phyloP scores from a whole-genome alignment of 1,140 invertebrate species.

The Araneus ventricosus region DNA sequence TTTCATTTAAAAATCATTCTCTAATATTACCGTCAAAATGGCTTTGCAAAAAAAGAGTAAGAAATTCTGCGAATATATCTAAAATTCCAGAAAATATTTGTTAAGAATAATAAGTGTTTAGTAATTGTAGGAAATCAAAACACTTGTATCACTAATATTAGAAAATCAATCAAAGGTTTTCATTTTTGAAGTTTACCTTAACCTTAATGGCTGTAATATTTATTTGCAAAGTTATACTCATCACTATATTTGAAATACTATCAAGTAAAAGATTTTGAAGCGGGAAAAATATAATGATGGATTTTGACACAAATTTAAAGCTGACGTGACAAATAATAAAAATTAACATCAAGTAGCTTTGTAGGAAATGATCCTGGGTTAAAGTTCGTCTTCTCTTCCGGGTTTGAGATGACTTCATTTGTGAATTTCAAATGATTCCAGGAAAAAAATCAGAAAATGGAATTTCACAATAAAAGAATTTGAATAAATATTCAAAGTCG shows the following conservation, averaged over 20 bases:
- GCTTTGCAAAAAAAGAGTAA: background rate
- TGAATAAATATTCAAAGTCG: no score
- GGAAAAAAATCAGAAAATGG: no score
- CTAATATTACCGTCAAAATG: no score
- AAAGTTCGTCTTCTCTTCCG: background rate
- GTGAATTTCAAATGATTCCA: no score
- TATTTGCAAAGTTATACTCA: background rate
- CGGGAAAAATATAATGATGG: background rate
- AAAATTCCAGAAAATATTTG: background rate
- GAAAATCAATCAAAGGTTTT: background rate
- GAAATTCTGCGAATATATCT: background rate
- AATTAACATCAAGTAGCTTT: background rate
- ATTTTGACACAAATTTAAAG: background rate
- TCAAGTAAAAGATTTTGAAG: background rate
- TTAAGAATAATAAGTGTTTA: no score
- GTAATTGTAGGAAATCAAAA: background rate
- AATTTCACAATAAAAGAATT: no score
- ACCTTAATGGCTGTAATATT: background rate
- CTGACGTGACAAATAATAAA: background rate
- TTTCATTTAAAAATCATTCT: no score
- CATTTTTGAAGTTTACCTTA: background rate
- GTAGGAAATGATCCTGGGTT: background rate
- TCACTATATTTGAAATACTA: slow-evolving; percentile 15
- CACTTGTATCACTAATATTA: background rate
- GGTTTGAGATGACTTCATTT: background rate